Percentiles rank a stretch among this genome's conserved stretches.
phyloP scores from a whole-genome alignment of 2,888 invertebrate species.

The Synergus japonicus region DNA sequence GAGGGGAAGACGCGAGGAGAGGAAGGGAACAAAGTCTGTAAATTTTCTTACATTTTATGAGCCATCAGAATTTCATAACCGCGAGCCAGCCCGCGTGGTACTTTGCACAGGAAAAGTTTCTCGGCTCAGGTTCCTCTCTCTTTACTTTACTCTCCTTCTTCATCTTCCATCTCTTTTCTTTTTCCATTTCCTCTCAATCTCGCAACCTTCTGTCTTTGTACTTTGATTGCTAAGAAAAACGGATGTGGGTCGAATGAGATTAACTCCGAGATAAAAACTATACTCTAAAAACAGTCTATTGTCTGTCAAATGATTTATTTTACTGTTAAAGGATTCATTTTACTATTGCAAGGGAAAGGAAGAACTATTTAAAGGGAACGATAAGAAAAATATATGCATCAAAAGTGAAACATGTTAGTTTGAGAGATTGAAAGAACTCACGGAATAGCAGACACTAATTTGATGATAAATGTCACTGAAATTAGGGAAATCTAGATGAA shows the following conservation, averaged over 20 bases:
- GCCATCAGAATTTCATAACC: constrained; percentile 78
- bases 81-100: constrained; percentile 78
- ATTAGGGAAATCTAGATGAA: constrained; percentile 11
- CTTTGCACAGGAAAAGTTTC: constrained; percentile 77
- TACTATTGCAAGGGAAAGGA: too few relatives aligned
- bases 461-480: constrained; percentile 4
- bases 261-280: neutral
- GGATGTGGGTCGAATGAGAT: constrained; percentile 14
- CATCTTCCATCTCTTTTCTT: constrained; percentile 50
- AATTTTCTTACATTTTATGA: constrained; percentile 78
- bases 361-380: too few relatives aligned
- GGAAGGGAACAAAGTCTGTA: constrained; percentile 74
- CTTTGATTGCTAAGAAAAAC: constrained; percentile 35
- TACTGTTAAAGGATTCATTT: too few relatives aligned
- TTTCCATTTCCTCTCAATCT: constrained; percentile 52
- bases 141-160: constrained; percentile 51
- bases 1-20: constrained; percentile 50
- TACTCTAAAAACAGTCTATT: too few relatives aligned
- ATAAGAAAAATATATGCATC: too few relatives aligned
- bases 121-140: constrained; percentile 63
- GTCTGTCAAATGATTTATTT: too few relatives aligned
- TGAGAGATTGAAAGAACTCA: neutral
- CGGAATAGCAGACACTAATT: constrained; percentile 1
- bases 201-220: constrained; percentile 39
- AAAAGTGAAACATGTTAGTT: neutral